These are phyloP conservation scores for Apteryx mantelli DNA, from an alignment of 2,113 vertebrate species.

Conservation along the genomic window DNA sequence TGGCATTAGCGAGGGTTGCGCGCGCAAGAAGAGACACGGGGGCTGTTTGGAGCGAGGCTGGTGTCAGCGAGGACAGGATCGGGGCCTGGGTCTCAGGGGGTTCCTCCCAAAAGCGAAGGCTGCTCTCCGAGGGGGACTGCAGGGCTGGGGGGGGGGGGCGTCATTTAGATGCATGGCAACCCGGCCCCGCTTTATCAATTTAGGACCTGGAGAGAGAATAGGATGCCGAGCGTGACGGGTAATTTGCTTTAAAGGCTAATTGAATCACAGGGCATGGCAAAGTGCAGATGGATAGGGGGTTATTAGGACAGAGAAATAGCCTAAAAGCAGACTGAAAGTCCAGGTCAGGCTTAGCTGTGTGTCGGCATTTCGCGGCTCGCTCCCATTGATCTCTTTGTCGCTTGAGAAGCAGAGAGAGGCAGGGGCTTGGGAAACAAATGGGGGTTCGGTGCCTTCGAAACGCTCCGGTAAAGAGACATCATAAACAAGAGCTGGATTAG, in stretches of 20 bases:
- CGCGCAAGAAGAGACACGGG: background rate
- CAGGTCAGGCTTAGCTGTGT: rapidly evolving
- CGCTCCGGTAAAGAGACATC: rapidly evolving
- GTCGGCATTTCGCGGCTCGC: background rate
- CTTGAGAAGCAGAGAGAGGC: background rate
- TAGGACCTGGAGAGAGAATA: background rate
- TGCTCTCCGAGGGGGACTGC: rapidly evolving
- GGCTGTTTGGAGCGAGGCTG: background rate
- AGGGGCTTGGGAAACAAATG: rapidly evolving
- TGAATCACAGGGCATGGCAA: background rate
- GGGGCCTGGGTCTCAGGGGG: background rate
- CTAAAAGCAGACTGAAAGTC: background rate
- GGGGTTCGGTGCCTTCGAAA: background rate
- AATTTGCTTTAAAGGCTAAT: background rate
- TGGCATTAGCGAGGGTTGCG: background rate
- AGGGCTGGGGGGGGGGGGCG: background rate
- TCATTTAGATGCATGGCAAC: rapidly evolving
- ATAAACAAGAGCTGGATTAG: background rate
- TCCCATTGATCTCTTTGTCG: background rate
- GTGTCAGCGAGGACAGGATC: background rate
- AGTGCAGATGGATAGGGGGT: background rate
- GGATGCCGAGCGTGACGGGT: background rate
- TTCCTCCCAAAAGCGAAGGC: background rate
- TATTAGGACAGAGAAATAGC: background rate
- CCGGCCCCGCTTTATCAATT: background rate